These are phyloP conservation scores for Periophthalmodon schlosseri DNA, from an alignment of 2,113 vertebrate genomes.

Conservation along the genomic window DNA sequence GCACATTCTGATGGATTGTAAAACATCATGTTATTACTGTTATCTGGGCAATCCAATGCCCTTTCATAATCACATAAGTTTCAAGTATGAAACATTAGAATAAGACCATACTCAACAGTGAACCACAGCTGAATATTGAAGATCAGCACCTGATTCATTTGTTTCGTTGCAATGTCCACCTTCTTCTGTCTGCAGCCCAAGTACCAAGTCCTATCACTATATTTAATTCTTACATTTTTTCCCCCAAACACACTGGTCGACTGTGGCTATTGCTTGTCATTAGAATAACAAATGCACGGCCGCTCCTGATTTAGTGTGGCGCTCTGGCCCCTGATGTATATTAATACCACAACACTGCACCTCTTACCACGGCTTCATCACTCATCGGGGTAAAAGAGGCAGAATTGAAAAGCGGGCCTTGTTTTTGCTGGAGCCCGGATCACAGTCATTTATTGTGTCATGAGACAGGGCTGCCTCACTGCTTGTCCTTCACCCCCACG, in stretches of 20 bases:
- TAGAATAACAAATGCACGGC: slow-evolving; percentile 68
- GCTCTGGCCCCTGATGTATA: slow-evolving; percentile 69
- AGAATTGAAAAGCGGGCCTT: slow-evolving; percentile 72
- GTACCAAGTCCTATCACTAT: slow-evolving; percentile 5
- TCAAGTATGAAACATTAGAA: no score
- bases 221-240: slow-evolving; percentile 24
- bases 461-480: slow-evolving; percentile 48
- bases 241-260: slow-evolving; percentile 17
- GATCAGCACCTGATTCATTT: background rate
- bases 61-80: no score
- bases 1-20: background rate
- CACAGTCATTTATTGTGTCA: slow-evolving; percentile 70
- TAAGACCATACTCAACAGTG: no score
- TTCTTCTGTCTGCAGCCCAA: background rate
- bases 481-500: slow-evolving; percentile 58
- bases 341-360: slow-evolving; percentile 69
- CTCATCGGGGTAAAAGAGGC: slow-evolving; percentile 63
- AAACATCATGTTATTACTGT: background rate
- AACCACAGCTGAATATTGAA: no score
- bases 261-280: slow-evolving; percentile 57
- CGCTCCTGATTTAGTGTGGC: slow-evolving; percentile 68
- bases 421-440: slow-evolving; percentile 63
- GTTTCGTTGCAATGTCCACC: background rate
- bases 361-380: slow-evolving; percentile 67
- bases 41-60: no score